These are phyloP conservation scores for Lampris incognitus DNA, from an alignment of 2,113 vertebrate species.

Conservation along the genomic window DNA sequence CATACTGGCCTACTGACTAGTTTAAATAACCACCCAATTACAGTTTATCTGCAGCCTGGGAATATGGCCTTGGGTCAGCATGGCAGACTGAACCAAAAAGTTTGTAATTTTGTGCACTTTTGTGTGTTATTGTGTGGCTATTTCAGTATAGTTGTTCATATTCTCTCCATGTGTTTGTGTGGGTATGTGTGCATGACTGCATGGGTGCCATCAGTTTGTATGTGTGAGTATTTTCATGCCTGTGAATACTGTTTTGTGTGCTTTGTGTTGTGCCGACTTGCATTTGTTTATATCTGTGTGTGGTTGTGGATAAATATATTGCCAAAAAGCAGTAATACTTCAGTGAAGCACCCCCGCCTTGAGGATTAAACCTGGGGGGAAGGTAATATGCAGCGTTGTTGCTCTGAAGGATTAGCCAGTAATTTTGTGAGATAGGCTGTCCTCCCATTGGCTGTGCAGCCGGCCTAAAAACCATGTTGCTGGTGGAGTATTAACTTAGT, in stretches of 20 bases:
- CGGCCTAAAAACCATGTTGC: constrained; percentile 24
- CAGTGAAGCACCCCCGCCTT: not conserved
- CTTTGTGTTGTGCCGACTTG: not conserved
- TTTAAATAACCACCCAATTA: constrained; percentile 27
- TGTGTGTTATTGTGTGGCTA: constrained; percentile 4
- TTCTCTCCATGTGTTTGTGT: too few relatives aligned
- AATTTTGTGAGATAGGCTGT: constrained; percentile 31
- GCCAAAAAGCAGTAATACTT: not conserved
- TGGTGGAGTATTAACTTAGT: constrained; percentile 47
- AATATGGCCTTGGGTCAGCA: not conserved
- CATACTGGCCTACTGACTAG: constrained; percentile 21
- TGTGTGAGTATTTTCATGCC: too few relatives aligned
- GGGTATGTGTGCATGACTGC: too few relatives aligned
- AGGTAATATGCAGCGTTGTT: constrained; percentile 53
- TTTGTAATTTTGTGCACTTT: not conserved
- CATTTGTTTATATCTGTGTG: not conserved
- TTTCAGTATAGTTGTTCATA: too few relatives aligned
- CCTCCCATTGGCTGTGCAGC: constrained; percentile 48
- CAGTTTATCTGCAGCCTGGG: constrained; percentile 13
- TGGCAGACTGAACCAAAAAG: not conserved
- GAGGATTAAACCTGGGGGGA: constrained; percentile 56
- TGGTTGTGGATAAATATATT: not conserved
- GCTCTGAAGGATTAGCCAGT: constrained; percentile 56
- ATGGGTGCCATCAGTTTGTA: too few relatives aligned
- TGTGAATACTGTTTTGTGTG: not conserved